phyloP scores from a whole-genome alignment of 2,888 invertebrate genomes.

The Suillia variegata region DNA sequence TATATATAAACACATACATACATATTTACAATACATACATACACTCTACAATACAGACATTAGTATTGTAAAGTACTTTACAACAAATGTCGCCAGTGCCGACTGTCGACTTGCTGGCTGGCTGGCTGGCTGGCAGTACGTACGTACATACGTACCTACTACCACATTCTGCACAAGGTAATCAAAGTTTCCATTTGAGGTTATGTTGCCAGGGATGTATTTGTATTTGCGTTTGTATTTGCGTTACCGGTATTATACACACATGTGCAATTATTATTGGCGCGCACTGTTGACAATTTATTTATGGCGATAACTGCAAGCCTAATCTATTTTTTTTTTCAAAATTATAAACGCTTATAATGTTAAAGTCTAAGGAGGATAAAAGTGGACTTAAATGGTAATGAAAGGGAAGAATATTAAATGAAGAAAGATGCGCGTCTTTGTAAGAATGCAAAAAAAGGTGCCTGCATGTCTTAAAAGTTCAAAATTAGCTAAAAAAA shows the following conservation, averaged over 20 bases:
- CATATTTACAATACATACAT: too few relatives aligned
- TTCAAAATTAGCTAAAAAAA: conserved; percentile 2
- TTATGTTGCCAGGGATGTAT: neutral
- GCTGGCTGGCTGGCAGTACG: too few relatives aligned
- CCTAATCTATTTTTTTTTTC: conserved; percentile 21
- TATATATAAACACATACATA: too few relatives aligned
- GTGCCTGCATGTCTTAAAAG: neutral
- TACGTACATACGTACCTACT: neutral
- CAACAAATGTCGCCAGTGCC: neutral
- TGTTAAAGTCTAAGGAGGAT: neutral
- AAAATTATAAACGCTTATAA: neutral
- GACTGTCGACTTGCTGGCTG: neutral
- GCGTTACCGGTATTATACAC: neutral
- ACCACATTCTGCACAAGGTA: neutral
- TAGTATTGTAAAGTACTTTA: neutral
- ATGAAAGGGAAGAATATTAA: neutral
- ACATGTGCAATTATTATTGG: neutral
- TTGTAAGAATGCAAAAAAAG: neutral
- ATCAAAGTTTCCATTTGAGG: conserved; percentile 6
- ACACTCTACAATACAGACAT: too few relatives aligned
- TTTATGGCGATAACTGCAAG: conserved; percentile 59
- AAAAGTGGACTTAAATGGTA: neutral
- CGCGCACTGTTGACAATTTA: conserved; percentile 56
- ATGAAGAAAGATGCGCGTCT: neutral
- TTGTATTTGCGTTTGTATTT: conserved; percentile 1